These are phyloP conservation scores for Pseudanteris insignis DNA, from an alignment of 2,888 invertebrate genomes.

Conservation along the genomic window DNA sequence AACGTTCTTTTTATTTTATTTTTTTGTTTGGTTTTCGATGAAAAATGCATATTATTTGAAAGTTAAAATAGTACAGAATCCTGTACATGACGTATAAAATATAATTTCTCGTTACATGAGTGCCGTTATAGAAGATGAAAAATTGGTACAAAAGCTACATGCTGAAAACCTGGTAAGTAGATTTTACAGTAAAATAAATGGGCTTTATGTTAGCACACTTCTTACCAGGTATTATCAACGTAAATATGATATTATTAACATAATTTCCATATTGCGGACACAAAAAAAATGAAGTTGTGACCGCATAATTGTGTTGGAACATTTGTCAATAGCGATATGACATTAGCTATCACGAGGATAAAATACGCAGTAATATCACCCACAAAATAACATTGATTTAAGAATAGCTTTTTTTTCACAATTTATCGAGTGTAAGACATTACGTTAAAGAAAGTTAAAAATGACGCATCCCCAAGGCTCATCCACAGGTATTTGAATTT, in stretches of 20 bases:
- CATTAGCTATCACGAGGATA: constrained; percentile 38
- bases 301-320: too few species aligned
- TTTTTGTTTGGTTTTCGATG: constrained; percentile 61
- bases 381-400: constrained; percentile 57
- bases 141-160: constrained; percentile 39
- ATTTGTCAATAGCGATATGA: too few species aligned
- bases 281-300: too few species aligned
- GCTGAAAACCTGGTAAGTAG: constrained; percentile 52
- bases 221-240: constrained; percentile 24
- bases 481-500: constrained; percentile 1
- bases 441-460: constrained; percentile 54
- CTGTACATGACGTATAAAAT: constrained; percentile 66
- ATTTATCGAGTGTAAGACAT: constrained; percentile 57
- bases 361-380: constrained; percentile 52
- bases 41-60: constrained; percentile 61
- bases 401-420: constrained; percentile 46
- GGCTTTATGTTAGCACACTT: constrained; percentile 25
- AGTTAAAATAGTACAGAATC: constrained; percentile 66
- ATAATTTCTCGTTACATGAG: constrained; percentile 61
- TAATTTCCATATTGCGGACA: too few species aligned
- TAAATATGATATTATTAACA: constrained; percentile 22
- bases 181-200: constrained; percentile 45
- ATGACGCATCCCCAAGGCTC: constrained; percentile 52
- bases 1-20: constrained; percentile 59
- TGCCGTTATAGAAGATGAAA: constrained; percentile 49